Percentiles rank a stretch among this genome's conserved stretches.
Conservation (phyloP, 2,888 invertebrate species). For the Meta bourneti region DNA sequence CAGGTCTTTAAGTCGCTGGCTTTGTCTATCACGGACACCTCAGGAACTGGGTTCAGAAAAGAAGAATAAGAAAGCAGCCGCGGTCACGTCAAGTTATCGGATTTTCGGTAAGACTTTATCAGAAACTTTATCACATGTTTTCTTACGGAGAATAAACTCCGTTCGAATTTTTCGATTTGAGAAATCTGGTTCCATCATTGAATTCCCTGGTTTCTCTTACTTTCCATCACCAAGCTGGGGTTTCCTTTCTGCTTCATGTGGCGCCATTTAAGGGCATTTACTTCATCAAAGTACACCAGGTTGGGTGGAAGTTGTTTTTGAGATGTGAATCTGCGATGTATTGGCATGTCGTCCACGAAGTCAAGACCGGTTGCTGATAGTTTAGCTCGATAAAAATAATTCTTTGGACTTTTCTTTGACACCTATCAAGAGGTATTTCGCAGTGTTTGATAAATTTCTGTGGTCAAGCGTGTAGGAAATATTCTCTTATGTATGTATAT, state of each 20-base stretch:
- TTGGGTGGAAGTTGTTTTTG: no score
- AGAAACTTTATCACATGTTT: not conserved
- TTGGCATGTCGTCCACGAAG: no score
- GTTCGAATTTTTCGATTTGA: not conserved
- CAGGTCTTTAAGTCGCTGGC: constrained; percentile 5
- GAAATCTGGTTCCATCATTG: not conserved
- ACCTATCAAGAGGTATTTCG: no score
- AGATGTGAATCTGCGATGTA: no score
- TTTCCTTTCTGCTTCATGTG: not conserved
- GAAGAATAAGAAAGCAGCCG: no score
- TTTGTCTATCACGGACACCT: constrained; percentile 30
- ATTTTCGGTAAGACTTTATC: not conserved
- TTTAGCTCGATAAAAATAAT: no score
- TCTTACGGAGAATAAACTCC: not conserved
- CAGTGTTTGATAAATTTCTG: no score
- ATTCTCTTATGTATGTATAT: no score
- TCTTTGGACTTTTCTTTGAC: no score
- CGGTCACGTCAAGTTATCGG: not conserved
- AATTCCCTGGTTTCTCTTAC: not conserved
- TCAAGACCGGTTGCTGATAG: no score
- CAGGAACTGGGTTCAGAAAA: not conserved
- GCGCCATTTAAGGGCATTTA: not conserved
- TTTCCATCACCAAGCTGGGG: not conserved
- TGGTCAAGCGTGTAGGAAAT: no score
- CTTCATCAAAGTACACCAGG: not conserved